These are phyloP conservation scores for Puffinus mauretanicus DNA, from an alignment of 2,113 vertebrate species.

Conservation along the genomic window DNA sequence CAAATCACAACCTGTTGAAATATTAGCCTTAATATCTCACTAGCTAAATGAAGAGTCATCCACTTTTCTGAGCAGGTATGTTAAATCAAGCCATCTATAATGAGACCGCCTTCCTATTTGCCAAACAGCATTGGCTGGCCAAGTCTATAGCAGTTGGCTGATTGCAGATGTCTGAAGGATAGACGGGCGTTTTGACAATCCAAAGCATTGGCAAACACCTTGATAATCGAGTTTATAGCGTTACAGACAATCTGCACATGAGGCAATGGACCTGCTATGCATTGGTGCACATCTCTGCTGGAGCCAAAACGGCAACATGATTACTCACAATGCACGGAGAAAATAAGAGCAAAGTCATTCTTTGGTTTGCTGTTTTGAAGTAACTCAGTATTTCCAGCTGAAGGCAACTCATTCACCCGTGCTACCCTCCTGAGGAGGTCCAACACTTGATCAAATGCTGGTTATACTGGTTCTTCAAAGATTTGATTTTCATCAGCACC, in stretches of 20 bases:
- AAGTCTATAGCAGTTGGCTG: constrained; percentile 10
- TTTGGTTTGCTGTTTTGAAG: background rate
- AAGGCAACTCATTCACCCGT: background rate
- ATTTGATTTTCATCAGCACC: background rate
- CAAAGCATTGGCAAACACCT: background rate
- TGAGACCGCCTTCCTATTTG: background rate
- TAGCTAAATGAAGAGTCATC: background rate
- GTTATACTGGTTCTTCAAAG: background rate
- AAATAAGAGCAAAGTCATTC: background rate
- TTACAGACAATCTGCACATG: background rate
- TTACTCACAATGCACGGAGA: background rate
- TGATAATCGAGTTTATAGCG: background rate
- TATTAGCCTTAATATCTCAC: background rate
- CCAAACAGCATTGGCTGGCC: background rate
- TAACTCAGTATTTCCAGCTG: background rate
- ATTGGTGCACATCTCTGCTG: background rate
- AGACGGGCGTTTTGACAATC: background rate
- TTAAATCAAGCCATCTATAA: background rate
- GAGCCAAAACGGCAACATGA: background rate
- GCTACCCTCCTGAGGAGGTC: background rate
- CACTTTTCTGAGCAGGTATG: background rate
- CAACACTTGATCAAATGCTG: background rate
- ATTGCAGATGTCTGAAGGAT: constrained; percentile 6
- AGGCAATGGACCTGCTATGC: background rate
- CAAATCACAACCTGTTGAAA: background rate